These are phyloP conservation scores for Diplodus sargus DNA, from an alignment of 2,797 vertebrate genomes.

Conservation along the genomic window DNA sequence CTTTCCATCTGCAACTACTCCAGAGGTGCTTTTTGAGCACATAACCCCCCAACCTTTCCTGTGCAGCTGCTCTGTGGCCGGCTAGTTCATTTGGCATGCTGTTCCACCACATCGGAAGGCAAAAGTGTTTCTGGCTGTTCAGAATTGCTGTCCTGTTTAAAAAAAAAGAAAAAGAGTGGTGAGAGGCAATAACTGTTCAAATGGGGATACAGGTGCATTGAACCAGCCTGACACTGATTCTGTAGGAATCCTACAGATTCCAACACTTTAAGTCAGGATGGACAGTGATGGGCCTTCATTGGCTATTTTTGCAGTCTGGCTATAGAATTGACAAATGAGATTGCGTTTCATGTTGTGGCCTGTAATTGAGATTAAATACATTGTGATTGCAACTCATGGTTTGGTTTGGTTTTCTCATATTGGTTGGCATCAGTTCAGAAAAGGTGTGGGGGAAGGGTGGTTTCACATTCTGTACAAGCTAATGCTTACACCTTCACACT, in stretches of 20 bases:
- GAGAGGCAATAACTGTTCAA: background rate
- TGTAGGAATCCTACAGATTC: background rate
- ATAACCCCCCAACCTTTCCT: background rate
- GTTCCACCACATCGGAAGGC: background rate
- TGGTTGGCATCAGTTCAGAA: background rate
- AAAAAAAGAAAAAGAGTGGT: background rate
- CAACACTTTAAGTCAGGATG: background rate
- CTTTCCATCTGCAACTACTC: constrained; percentile 24
- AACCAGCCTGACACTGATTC: background rate
- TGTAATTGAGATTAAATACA: too few species aligned
- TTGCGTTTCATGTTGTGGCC: too few species aligned
- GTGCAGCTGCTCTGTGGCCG: background rate
- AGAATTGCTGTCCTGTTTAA: background rate
- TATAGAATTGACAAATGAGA: too few species aligned
- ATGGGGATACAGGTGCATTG: background rate
- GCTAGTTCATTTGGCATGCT: background rate
- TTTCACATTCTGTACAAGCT: background rate
- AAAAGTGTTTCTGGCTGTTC: background rate
- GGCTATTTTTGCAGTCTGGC: too few species aligned
- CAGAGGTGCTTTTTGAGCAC: constrained; percentile 15
- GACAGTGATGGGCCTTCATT: too few species aligned
- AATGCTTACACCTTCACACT: background rate
- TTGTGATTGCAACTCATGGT: too few species aligned
- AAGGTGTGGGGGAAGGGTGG: background rate
- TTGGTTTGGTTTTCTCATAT: background rate